Base-by-base conservation (phyloP, 2,113 vertebrate genomes). In the Myxocyprinus asiaticus region DNA sequence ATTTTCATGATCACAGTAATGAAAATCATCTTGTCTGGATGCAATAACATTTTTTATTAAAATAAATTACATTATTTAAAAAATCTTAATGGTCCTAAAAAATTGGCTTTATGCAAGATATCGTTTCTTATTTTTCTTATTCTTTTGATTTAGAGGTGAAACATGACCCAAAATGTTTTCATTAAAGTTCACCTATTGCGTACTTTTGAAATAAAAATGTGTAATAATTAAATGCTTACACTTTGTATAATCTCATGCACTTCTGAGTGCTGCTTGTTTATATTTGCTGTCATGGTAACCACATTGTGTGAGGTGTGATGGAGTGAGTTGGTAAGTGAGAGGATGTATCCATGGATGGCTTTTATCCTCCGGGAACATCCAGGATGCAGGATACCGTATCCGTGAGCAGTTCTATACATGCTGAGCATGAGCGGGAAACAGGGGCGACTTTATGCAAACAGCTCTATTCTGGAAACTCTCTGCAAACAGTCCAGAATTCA, bases 311-410 rank as follows among this genome's bases (percentile, higher is more conserved):
- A 64, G 8, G 44, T 58, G 1, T 59, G 61, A 45, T 61, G 62
- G 58, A 74, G 12, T 12, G 51, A 62, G 69, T 75, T 78, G 61
- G 10, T 33, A 44, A n/a, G 71, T 58, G 53, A 50, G 55, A n/a
- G 43, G 47, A 45, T 53, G 87, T 93, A 81, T 87, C 91, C 91
- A 91, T 90, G 92, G 90, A 74, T 67, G 79, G 79, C 86, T 77
- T 83, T 92, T 87, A 91, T 67, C 50, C 48, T 58, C 48, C 8
- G 64, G 53, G 82, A 88, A 81, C 86, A 92, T 94, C 86, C 92
- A 92, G 93, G 93, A 94, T 91, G 83, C 89, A 92, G 92, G 89
- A 90, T 85, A 83, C 70, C 0, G 82, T 66, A 88, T 94, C 89
- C 88, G 88, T 69, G 64, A 70, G 76, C 15, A 33, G 22, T 33